These are phyloP conservation scores for Nudaria mundana DNA, from an alignment of 2,888 invertebrate species.

Conservation along the genomic window DNA sequence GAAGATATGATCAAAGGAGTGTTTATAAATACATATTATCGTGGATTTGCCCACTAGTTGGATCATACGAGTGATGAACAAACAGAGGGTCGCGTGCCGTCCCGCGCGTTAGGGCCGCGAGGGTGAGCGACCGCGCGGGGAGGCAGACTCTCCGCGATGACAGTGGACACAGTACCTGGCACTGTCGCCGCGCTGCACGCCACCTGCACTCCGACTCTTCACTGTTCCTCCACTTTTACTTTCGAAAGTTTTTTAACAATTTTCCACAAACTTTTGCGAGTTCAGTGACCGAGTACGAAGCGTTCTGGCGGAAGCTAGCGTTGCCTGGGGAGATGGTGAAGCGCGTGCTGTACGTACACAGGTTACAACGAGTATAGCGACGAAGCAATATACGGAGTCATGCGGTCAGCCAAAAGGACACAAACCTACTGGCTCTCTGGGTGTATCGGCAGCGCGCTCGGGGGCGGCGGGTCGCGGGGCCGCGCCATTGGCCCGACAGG, in stretches of 20 bases:
- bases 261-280: slow-evolving; percentile 57
- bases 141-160: slow-evolving; percentile 17
- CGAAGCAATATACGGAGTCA: slow-evolving; percentile 81
- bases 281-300: slow-evolving; percentile 49
- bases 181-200: slow-evolving; percentile 59
- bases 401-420: slow-evolving; percentile 82
- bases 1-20: too few species aligned
- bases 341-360: slow-evolving; percentile 74
- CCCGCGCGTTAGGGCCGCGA: slow-evolving; percentile 39
- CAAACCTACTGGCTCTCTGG: slow-evolving; percentile 80
- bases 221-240: slow-evolving; percentile 55
- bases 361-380: slow-evolving; percentile 76
- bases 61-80: slow-evolving; percentile 23
- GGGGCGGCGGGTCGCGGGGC: slow-evolving; percentile 64
- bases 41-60: slow-evolving; percentile 11
- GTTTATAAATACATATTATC: too few species aligned
- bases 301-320: slow-evolving; percentile 68
- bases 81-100: slow-evolving; percentile 42
- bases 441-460: slow-evolving; percentile 59
- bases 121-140: slow-evolving; percentile 35
- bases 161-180: slow-evolving; percentile 65
- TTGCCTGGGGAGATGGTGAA: slow-evolving; percentile 55
- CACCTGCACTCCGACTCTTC: slow-evolving; percentile 54
- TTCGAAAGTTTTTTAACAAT: slow-evolving; percentile 54
- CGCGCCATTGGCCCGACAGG: slow-evolving; percentile 74